phyloP scores from a whole-genome alignment of 2,797 vertebrate genomes.

The Thamnophis elegans region DNA sequence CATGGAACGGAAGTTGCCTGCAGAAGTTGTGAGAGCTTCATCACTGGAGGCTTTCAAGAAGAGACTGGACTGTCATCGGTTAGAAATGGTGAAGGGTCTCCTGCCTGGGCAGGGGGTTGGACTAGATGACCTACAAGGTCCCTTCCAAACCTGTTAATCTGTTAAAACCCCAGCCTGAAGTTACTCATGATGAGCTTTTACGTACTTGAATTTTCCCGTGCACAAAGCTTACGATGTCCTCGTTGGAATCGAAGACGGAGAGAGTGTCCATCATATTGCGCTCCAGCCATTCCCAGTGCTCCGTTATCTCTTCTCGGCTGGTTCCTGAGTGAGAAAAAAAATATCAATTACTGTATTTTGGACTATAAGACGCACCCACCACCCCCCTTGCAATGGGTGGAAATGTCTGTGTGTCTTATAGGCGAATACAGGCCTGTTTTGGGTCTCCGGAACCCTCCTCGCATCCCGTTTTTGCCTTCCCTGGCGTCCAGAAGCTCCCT shows the following conservation, averaged over 20 bases:
- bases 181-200: conserved; percentile 24
- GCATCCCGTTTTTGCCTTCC: too few relatives aligned
- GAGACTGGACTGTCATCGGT: too few relatives aligned
- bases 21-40: neutral
- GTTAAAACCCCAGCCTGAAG: neutral
- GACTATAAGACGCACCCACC: too few relatives aligned
- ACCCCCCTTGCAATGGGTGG: too few relatives aligned
- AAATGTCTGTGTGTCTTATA: too few relatives aligned
- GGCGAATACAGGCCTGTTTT: too few relatives aligned
- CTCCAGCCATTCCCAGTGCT: conserved; percentile 97
- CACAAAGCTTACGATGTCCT: conserved; percentile 97
- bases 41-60: neutral
- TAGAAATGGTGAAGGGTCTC: neutral
- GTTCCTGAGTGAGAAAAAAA: conserved; percentile 75
- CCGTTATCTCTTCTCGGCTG: conserved; percentile 89
- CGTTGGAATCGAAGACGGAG: conserved; percentile 93
- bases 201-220: conserved; percentile 97
- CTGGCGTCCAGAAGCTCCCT: too few relatives aligned
- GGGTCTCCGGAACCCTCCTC: too few relatives aligned
- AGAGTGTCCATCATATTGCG: conserved; percentile 95
- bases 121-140: neutral
- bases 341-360: neutral
- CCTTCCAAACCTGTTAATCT: neutral
- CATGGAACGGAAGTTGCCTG: neutral
- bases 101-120: neutral